Conservation (phyloP, 2,888 invertebrate genomes). For the Erebia palarica region DNA sequence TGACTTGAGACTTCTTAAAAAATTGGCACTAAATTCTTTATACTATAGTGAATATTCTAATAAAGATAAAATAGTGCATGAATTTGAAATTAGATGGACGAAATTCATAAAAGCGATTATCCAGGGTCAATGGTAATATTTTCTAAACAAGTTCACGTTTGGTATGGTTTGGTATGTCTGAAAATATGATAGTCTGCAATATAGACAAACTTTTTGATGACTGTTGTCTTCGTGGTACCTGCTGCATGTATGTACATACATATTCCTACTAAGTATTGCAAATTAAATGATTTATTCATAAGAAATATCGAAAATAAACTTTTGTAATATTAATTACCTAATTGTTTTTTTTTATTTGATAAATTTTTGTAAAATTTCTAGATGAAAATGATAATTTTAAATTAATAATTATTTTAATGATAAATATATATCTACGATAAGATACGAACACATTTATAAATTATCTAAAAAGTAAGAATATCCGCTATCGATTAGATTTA, state of each 20-base stretch:
- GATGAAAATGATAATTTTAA: too few species aligned
- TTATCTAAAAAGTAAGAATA: neutral
- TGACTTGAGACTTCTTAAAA: constrained; percentile 87
- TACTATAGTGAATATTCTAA: constrained; percentile 83
- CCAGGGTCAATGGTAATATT: constrained; percentile 26
- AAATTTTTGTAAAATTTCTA: too few species aligned
- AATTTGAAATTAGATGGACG: constrained; percentile 71
- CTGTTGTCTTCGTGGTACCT: neutral
- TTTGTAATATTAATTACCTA: too few species aligned
- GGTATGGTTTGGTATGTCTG: neutral
- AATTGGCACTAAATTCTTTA: constrained; percentile 88
- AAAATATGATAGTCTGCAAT: neutral
- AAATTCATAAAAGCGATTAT: constrained; percentile 62
- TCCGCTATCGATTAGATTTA: neutral
- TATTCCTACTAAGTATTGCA: neutral
- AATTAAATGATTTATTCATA: too few species aligned
- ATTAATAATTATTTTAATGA: too few species aligned
- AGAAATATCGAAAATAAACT: too few species aligned
- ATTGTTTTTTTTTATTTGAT: too few species aligned
- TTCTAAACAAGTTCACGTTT: neutral
- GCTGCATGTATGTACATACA: neutral
- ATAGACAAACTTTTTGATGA: neutral
- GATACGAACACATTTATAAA: neutral
- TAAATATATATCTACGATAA: neutral
- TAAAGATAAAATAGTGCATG: constrained; percentile 61